Percentiles rank a stretch among this genome's conserved stretches.
Conservation (phyloP, 2,888 invertebrate species). For the Orthonevra nobilis region DNA sequence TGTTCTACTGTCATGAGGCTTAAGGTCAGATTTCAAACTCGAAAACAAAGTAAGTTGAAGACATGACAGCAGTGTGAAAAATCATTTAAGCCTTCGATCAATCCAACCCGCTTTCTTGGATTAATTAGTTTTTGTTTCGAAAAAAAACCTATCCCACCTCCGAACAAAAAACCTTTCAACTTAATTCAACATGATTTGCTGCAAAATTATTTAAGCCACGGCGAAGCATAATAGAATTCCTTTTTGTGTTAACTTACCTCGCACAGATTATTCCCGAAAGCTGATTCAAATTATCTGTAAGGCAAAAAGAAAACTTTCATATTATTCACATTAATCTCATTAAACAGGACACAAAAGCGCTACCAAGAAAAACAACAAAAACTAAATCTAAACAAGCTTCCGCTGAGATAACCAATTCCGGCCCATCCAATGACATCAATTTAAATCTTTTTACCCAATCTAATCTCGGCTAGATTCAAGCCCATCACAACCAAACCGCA, state of each 20-base stretch:
- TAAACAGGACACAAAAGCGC: slow-evolving; percentile 27
- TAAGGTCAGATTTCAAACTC: no score
- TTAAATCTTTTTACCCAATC: slow-evolving; percentile 64
- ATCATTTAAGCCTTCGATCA: no score
- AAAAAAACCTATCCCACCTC: no score
- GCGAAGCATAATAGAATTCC: no score
- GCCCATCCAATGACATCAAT: slow-evolving; percentile 54
- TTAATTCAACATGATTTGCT: no score
- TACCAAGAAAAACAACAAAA: slow-evolving; percentile 13
- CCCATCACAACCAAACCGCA: slow-evolving; percentile 43
- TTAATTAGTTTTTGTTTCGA: no score
- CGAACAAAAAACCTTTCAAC: no score
- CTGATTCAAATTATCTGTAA: slow-evolving; percentile 48
- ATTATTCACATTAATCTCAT: slow-evolving; percentile 46
- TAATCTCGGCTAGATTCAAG: slow-evolving; percentile 58
- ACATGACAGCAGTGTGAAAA: no score
- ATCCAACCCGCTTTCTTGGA: no score
- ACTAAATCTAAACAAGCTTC: slow-evolving; percentile 4
- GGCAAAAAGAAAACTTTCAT: slow-evolving; percentile 1
- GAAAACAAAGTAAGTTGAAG: no score
- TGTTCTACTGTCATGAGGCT: no score
- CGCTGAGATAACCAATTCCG: slow-evolving; percentile 31
- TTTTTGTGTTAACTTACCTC: slow-evolving; percentile 15
- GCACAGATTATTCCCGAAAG: slow-evolving; percentile 12
- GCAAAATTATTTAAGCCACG: no score